These are phyloP conservation scores for Drosophila fulvimacula DNA, from an alignment of 2,888 invertebrate genomes.

Conservation along the genomic window DNA sequence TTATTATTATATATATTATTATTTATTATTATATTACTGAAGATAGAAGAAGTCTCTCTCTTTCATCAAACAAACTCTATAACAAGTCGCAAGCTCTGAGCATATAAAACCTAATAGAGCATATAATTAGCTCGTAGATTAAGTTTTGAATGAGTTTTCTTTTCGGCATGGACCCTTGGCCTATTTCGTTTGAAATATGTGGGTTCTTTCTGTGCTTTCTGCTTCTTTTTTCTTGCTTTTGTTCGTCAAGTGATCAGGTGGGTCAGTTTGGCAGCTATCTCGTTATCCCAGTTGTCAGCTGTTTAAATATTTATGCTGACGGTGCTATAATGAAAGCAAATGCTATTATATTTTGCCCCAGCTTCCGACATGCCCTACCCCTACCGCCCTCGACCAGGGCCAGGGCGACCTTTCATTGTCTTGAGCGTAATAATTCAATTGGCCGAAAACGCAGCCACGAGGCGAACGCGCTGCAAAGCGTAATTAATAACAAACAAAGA, in stretches of 20 bases:
- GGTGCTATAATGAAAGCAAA: conserved; percentile 71
- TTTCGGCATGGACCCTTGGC: not conserved
- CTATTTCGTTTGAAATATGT: conserved; percentile 49
- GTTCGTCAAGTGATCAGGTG: conserved; percentile 12
- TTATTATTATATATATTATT: too few relatives aligned
- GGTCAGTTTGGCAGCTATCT: conserved; percentile 46
- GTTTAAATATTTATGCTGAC: conserved; percentile 75
- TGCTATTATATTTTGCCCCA: conserved; percentile 58
- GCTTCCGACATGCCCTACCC: conserved; percentile 7
- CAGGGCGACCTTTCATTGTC: conserved; percentile 49
- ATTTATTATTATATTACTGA: too few relatives aligned
- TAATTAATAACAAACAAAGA: conserved; percentile 75
- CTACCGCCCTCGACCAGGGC: not conserved
- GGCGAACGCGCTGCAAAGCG: conserved; percentile 51
- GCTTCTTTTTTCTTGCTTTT: not conserved
- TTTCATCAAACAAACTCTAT: too few relatives aligned
- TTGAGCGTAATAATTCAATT: conserved; percentile 73
- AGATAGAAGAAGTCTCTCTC: too few relatives aligned
- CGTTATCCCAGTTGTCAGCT: conserved; percentile 70
- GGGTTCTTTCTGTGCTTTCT: too few relatives aligned
- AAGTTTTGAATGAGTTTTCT: conserved; percentile 14
- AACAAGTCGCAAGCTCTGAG: not conserved
- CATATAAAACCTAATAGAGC: conserved; percentile 1
- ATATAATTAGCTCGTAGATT: conserved; percentile 42
- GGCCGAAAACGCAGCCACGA: conserved; percentile 58